Evolutionary conservation across 2,113 vertebrate genomes (phyloP).

Genomic region (Petromus typicus): DNA sequence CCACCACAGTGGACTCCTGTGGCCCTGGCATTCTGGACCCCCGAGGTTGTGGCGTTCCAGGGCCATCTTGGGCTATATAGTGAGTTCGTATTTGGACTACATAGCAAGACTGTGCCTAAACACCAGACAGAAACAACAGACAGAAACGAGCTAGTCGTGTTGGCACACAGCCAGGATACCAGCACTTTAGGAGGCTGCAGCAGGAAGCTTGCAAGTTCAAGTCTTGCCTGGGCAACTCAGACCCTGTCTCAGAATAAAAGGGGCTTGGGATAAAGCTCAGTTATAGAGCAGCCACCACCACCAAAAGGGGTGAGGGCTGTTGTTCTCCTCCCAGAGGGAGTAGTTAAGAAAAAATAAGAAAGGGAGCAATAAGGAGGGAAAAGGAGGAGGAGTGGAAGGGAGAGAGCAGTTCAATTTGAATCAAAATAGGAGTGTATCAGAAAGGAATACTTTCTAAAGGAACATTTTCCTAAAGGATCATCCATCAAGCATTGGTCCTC

Average conservation of each 20-base stretch:
- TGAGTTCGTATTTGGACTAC: background rate
- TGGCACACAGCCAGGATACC: background rate
- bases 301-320: background rate
- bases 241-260: background rate
- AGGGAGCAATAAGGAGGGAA: background rate
- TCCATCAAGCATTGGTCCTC: background rate
- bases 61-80: background rate
- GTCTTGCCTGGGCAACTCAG: background rate
- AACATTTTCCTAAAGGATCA: background rate
- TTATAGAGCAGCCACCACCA: background rate
- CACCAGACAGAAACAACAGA: background rate
- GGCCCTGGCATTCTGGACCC: background rate
- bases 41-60: background rate
- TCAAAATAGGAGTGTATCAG: background rate
- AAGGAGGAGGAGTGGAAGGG: background rate
- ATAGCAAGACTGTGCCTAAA: background rate
- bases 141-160: background rate
- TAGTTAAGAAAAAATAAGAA: background rate
- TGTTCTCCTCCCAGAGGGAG: background rate
- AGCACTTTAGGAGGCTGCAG: background rate
- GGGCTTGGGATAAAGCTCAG: background rate
- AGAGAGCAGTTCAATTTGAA: slow-evolving; percentile 33
- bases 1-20: background rate
- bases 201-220: background rate
- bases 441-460: background rate